A percentile compares a stretch with the other conserved stretches of the same genome.
Evolutionary conservation across 2,113 vertebrate species (phyloP).

Genomic region (Buteo buteo): DNA sequence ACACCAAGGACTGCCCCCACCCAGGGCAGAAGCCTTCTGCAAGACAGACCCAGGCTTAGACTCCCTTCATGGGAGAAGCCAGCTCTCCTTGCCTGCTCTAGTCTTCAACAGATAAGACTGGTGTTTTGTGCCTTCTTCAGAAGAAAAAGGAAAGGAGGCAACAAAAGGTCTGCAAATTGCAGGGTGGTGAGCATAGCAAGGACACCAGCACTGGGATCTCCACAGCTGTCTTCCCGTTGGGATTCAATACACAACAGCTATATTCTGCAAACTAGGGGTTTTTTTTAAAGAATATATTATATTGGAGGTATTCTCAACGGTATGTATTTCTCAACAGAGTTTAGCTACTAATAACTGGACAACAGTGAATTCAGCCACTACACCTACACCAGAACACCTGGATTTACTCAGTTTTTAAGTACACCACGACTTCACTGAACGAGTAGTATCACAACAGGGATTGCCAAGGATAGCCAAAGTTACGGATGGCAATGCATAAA

Average conservation of each 20-base stretch:
- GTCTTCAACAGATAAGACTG: not conserved
- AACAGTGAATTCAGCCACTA: not conserved
- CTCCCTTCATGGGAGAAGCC: not conserved
- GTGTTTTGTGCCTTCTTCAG: not conserved
- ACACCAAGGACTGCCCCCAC: no score
- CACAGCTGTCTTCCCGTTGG: not conserved
- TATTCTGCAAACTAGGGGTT: not conserved
- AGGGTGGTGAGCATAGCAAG: not conserved
- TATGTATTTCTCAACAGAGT: not conserved
- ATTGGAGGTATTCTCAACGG: not conserved
- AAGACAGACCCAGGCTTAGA: not conserved
- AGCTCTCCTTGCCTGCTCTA: not conserved
- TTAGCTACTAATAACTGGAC: not conserved
- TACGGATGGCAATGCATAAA: not conserved
- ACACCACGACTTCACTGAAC: accelerated
- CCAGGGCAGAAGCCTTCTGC: not conserved
- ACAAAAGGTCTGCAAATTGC: not conserved
- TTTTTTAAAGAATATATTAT: not conserved
- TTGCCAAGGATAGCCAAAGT: not conserved
- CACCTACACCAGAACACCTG: not conserved
- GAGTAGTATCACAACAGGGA: not conserved
- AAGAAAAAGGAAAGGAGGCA: not conserved
- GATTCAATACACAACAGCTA: not conserved
- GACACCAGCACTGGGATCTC: not conserved
- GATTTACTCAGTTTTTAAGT: not conserved